Evolutionary conservation across 2,888 invertebrate genomes (phyloP), one percentile per base, ranked within the genome.

Genomic region (Parnassius glacialis): DNA sequence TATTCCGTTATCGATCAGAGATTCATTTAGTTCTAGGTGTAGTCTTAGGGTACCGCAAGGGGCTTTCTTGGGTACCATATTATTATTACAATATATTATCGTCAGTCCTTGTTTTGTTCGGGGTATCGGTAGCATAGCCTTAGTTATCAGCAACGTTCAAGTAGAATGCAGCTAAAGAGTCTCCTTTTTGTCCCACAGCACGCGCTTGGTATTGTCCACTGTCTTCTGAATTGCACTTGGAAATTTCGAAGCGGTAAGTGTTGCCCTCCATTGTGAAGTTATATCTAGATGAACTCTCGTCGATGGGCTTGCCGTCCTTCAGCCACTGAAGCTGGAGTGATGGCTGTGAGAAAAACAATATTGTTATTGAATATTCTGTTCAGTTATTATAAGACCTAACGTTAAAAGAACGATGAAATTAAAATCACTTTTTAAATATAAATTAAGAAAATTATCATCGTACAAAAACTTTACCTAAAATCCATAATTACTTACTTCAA

Each of bases 291-390:
- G 93, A 93, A 41, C 92, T 92, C 80, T 97, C 97, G 80, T 97
- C 96, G 72, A 98, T 94, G 61, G 95, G 94, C 80, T 96, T 96
- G 75, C 97, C 97, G 92, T 98, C 98, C 92, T 98, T 98, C 78
- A 96, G 92, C 98, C 98, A 98, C 71, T 93, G 93, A 61, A 95
- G 91, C 81, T 94, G 94, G 71, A 95, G 90, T 72, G 94, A 93
- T 77, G 94, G 92, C 78, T 93, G 84, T 64, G 64, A 72, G 63
- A 52, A 3, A 62, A 62, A 54, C 25, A 42, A 25, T 41, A 16
- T 44, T 16, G 42, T 51, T 16, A 41, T 61, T 34, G 7, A 34
- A 34, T 25, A 5, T 25, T 2, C 25, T 25, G 5, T 25, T 25
- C 3, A 25, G 25, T 25, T 5, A 3, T 25, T 25, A 25, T 25